Evolutionary conservation across 2,888 invertebrate genomes (phyloP), one percentile per base, ranked within the genome.

Genomic region (Lepeophtheirus nordmannii): DNA sequence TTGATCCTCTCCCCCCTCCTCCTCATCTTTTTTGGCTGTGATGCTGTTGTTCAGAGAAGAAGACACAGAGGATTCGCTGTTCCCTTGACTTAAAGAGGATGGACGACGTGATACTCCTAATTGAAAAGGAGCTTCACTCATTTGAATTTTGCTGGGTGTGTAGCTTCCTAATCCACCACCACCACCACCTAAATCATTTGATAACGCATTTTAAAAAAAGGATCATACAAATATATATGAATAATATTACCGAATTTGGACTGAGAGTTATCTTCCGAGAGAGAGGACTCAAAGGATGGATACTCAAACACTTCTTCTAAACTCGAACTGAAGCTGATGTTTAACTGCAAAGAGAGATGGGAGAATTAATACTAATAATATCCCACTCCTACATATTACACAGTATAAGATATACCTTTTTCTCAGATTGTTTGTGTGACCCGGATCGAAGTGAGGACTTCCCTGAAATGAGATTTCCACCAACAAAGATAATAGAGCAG

Each of bases 271-370:
- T 64, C 41, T 30, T 20, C 23, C 10, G n/a, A 22, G 10, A 64
- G 41, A 22, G 38, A 70, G 59, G 89, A 88, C 68, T 85, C 82
- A 79, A 93, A 93, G 68, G 90, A 90, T 65, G 92, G 92, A 78
- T 94, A 94, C 79, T 93, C 93, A 79, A 87, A 91, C 65, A 88
- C 87, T 71, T 85, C 84, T 71, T 89, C 89, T 67, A 87, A 82
- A 67, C 83, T 82, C 75, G 93, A 92, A 77, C 90, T 85, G 78
- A 93, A 93, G 73, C 87, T 85, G 73, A 93, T 87, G 76, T 84
- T 87, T 74, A 89, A 79, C 90, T 92, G 83, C 58, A 78, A 73
- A 69, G 73, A 22, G 63, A 38, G 39, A 61, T 69, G 56, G 72
- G 69, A 20, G 14, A 41, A 41, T 10, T 11, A 11, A 41, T 11